Evolutionary conservation across 1,140 invertebrate species (phyloP), one percentile per base, ranked within the genome.

Genomic region (Leptestheria dahalacensis): DNA sequence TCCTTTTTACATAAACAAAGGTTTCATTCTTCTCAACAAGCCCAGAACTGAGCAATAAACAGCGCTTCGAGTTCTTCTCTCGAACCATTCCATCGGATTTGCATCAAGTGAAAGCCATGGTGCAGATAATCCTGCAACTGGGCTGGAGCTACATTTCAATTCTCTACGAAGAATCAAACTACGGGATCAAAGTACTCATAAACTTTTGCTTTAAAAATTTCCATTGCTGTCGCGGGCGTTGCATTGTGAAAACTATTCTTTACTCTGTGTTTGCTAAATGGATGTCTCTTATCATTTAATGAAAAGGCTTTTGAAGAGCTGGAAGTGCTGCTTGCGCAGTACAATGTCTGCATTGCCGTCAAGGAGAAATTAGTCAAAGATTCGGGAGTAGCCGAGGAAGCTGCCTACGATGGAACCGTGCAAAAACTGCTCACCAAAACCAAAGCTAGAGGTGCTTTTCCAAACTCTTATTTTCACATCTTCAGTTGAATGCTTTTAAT

Each of bases 21-120:
- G 88, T 96, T 1, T 95, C 91, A 1, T 96, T 90, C 75, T 96
- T 95, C 72, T 95, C 91, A 0, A 96, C 92, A 1, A 93, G 89
- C 65, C 88, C 91, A 0, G 91, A 94, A 69, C 75, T 97, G 60
- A 93, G 88, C 61, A 95, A 93, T 74, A 93, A 94, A 68, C 87
- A 95, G 65, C 79, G 92, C 4, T 97, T 95, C 72, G 91, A 95
- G 67, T 97, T 88, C 69, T 96, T 97, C 71, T 85, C 88, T 1
- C 75, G 93, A 33, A 97, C 93, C 1, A 95, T 97, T 65, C 92
- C 93, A 1, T 94, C 90, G 1, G 92, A 97, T 73, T 84, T 88
- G 66, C 85, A 94, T 73, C 92, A 96, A 74, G 91, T 93, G 0
- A 85, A 89, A 67, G 92, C 88, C 0, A 96, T 97, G 87, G 88